Conservation (phyloP, 2,113 vertebrate genomes). For the Myodes glareolus region DNA sequence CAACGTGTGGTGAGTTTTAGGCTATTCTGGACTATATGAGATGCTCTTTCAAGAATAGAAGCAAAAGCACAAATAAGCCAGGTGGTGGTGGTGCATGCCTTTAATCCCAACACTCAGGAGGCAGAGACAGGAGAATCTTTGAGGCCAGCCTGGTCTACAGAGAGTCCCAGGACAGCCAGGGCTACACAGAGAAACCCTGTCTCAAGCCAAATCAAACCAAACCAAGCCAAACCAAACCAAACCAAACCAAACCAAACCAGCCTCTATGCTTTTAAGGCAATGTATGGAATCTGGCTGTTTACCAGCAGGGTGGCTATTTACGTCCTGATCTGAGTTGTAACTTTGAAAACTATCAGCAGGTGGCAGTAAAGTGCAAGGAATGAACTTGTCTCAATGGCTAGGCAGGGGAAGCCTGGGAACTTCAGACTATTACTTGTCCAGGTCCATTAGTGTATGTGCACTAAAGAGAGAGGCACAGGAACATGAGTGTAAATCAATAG, state of each 20-base stretch:
- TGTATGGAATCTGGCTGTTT: background rate
- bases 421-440: background rate
- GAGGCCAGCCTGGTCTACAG: background rate
- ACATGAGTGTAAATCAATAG: background rate
- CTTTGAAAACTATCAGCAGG: slow-evolving; percentile 22
- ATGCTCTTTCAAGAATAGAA: background rate
- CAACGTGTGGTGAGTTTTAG: no score
- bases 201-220: background rate
- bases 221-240: no score
- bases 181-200: background rate
- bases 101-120: background rate
- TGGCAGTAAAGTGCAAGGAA: slow-evolving; percentile 65
- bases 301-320: rapidly evolving
- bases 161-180: background rate
- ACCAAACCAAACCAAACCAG: no score
- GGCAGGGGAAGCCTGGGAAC: background rate
- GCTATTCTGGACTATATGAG: background rate
- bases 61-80: background rate
- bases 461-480: no score
- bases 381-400: rapidly evolving
- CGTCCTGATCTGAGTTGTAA: background rate
- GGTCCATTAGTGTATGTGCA: background rate
- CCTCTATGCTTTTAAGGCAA: background rate
- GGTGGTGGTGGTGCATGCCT: background rate
- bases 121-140: background rate